Evolutionary conservation across 2,113 vertebrate genomes (phyloP).

Genomic region (Collichthys lucidus): DNA sequence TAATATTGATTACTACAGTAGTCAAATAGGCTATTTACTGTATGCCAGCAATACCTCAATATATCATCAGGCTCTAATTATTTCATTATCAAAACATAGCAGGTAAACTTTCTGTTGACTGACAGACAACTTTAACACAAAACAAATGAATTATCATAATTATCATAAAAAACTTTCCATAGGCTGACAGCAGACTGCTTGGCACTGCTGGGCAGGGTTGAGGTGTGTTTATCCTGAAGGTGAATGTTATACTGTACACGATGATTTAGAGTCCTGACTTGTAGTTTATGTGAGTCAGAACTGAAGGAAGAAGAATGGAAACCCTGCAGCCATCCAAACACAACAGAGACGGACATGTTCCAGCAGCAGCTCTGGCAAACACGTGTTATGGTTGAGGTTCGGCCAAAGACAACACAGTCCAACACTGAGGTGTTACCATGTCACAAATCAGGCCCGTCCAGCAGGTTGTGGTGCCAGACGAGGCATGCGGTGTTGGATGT

Average conservation of each 20-base stretch:
- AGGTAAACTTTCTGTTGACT: no score
- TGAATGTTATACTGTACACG: neutral
- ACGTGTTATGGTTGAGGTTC: neutral
- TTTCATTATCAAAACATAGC: no score
- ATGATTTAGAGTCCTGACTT: neutral
- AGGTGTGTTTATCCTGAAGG: neutral
- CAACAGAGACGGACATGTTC: neutral
- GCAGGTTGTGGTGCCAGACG: neutral
- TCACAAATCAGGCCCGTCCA: neutral
- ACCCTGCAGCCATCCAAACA: neutral
- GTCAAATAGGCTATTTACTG: no score
- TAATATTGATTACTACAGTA: no score
- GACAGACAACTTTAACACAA: neutral
- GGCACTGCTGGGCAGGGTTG: neutral
- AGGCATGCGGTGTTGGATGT: neutral
- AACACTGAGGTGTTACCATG: no score
- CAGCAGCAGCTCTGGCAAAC: no score
- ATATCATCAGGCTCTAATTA: no score
- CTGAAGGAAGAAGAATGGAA: neutral
- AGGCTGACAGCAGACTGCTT: neutral
- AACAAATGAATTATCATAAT: neutral
- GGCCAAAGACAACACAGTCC: neutral
- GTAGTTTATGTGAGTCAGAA: neutral
- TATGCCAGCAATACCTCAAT: no score
- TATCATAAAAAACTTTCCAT: no score